Evolutionary conservation across 2,888 invertebrate genomes (phyloP), one percentile per base, ranked within the genome.

Genomic region (Blera fallax): DNA sequence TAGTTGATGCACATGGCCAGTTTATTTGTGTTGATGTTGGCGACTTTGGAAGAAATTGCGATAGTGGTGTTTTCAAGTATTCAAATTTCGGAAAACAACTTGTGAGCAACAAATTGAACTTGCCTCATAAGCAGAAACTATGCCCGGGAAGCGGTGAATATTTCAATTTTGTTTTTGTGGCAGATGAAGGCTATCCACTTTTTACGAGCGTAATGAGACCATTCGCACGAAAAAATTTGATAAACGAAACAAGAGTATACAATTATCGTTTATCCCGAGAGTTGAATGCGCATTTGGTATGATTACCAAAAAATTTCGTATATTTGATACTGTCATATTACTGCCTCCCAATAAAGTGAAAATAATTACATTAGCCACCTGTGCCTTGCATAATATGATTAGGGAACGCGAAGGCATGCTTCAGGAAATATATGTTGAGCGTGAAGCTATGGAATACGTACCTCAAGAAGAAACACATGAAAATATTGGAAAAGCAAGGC

Each of bases 11-110:
- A 60, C 24, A 14, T 40, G 70, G 62, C 2, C 78, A 78, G 54
- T 70, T 78, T n/a, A 78, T 70, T 78, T 78, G 32, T 62, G 62
- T 78, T 70, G 60, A 69, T 70, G 78, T 78, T 60, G 69, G 50
- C 10, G 60, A 69, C 60, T 58, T 48, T 50, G 77, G 60, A 60
- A 48, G 60, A 69, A 70, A 72, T 54, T 62, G 29, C 54, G 70
- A 78, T 62, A 70, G 78, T 60, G 54, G 78, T 43, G 70, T 45
- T 16, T 70, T 78, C 21, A 78, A 70, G 70, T 3, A 70, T 62
- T 78, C 50, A 62, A 52, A 70, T 78, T 78, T 70, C 18, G 70
- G 62, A 29, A 78, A 72, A 62, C 11, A 24, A 62, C 18, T 70
- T 6, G n/a, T 37, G 11, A n/a, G n/a, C 2, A 37, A 37, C n/a